Conservation (phyloP, 1,140 invertebrate species). For the Ips nitidus region DNA sequence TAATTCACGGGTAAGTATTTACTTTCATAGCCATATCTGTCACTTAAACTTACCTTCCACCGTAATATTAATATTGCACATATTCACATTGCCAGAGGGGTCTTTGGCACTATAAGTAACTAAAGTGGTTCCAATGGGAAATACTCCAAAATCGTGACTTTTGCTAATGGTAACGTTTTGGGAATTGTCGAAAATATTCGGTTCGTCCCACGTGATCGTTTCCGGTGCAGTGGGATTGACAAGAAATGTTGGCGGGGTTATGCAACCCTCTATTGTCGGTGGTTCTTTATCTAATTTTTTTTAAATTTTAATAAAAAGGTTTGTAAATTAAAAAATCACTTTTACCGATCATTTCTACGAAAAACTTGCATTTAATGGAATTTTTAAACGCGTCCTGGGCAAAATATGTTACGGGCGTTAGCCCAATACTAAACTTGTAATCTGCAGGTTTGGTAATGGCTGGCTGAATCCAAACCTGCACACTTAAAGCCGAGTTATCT, state of each 20-base stretch:
- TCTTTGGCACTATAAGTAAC: conserved; percentile 65
- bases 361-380: conserved; percentile 58
- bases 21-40: too few relatives aligned
- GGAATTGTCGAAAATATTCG: conserved; percentile 71
- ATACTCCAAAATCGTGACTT: conserved; percentile 56
- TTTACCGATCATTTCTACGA: conserved; percentile 56
- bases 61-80: conserved; percentile 63
- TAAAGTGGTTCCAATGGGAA: conserved; percentile 60
- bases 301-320: not conserved
- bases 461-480: conserved; percentile 58
- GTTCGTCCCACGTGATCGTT: conserved; percentile 65
- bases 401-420: conserved; percentile 56
- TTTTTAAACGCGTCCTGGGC: conserved; percentile 59
- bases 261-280: conserved; percentile 65
- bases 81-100: conserved; percentile 60
- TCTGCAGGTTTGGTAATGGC: conserved; percentile 42
- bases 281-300: conserved; percentile 59
- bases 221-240: conserved; percentile 50
- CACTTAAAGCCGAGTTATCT: conserved; percentile 56
- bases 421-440: conserved; percentile 57
- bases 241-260: conserved; percentile 60
- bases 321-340: not conserved
- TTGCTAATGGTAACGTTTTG: conserved; percentile 48
- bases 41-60: conserved; percentile 59
- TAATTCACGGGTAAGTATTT: not conserved